Percentiles rank a stretch among this genome's conserved stretches.
phyloP scores from a whole-genome alignment of 1,140 invertebrate genomes.

The Temnothorax longispinosus region DNA sequence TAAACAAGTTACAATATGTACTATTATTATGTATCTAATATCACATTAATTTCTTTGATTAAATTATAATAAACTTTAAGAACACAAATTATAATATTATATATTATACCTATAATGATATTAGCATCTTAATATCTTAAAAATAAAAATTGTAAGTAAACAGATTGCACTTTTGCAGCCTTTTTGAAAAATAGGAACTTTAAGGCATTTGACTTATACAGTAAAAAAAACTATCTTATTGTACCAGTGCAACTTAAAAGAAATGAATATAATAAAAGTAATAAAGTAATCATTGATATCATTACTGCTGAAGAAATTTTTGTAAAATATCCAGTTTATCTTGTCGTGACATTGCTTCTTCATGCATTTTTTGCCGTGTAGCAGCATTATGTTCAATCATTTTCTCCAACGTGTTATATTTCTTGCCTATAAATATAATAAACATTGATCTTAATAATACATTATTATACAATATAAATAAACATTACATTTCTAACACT shows the following conservation, averaged over 20 bases:
- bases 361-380: not conserved
- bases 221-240: not conserved
- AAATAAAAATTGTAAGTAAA: too few relatives aligned
- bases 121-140: too few relatives aligned
- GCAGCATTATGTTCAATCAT: not conserved
- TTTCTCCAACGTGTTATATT: not conserved
- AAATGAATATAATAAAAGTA: not conserved
- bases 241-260: not conserved
- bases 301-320: not conserved
- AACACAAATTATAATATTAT: too few relatives aligned
- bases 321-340: not conserved
- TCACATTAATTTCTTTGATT: too few relatives aligned
- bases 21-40: too few relatives aligned
- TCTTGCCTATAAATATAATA: constrained; percentile 5
- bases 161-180: not conserved
- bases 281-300: too few relatives aligned
- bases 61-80: too few relatives aligned
- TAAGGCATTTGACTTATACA: not conserved
- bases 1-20: too few relatives aligned
- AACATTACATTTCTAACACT: not conserved
- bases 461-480: not conserved
- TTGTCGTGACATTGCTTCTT: not conserved
- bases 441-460: not conserved
- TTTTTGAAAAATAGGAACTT: not conserved
- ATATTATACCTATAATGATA: too few relatives aligned